Evolutionary conservation across 2,888 invertebrate genomes (phyloP), one percentile per base, ranked within the genome.

Genomic region (Diadromus collaris): DNA sequence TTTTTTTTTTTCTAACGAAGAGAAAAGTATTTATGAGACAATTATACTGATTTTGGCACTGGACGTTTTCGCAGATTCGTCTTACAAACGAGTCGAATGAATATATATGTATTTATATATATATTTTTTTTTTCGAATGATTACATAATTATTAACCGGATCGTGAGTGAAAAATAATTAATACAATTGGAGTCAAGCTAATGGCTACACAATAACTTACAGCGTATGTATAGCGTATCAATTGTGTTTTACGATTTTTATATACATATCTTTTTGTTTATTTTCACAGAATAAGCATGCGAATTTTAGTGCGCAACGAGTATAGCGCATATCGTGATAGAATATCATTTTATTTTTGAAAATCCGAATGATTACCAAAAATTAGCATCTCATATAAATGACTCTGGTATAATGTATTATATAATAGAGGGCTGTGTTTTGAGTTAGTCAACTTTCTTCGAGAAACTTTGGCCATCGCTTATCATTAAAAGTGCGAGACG

Each of bases 21-120:
- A 60, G 51, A 48, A 76, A 54, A 61, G n/a, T 58, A 58, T 74
- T 63, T 68, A 68, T 51, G 72, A 82, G 41, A 75, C 44, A 82
- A 70, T 79, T 86, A 83, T 81, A 85, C 85, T 81, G 83, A 87
- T 86, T 89, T 89, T 89, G 89, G 89, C 89, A 89, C 89, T 88
- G 87, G 85, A 86, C 85, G 83, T 85, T 86, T 83, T 65, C 38
- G 64, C 54, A 32, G 48, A 38, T 51, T 63, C 61, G 56, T 38
- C 61, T 63, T 48, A 46, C 65, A 38, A 21, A 73, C 16, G 27
- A 67, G 65, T 67, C 71, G 9, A 51, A 70, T 60, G 19, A 51
- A 74, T 54, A 64, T 21, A 58, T 65, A 46, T 64, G 29, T 51
- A 48, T 48, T n/a, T 64, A 9, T 56, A 44, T 44, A 19, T 46